Evolutionary conservation across 2,113 vertebrate species (phyloP).

Genomic region (Saccopteryx leptura): DNA sequence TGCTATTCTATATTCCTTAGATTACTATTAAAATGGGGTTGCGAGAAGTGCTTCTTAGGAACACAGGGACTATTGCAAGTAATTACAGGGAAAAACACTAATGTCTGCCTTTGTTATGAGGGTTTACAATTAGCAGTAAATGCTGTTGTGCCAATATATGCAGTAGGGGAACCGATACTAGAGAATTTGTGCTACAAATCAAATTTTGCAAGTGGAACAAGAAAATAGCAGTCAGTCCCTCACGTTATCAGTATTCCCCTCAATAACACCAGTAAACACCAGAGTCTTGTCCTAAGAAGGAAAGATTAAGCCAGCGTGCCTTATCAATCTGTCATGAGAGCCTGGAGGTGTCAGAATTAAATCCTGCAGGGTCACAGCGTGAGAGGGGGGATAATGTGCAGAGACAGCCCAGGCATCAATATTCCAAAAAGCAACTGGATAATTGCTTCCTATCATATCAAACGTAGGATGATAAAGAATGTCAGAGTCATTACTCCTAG

Average conservation of each 20-base stretch:
- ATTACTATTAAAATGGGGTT: constrained; percentile 67
- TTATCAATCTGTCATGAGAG: constrained; percentile 75
- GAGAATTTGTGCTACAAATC: constrained; percentile 81
- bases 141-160: constrained; percentile 55
- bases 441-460: constrained; percentile 68
- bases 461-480: constrained; percentile 57
- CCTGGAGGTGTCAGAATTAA: constrained; percentile 69
- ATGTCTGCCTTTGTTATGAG: constrained; percentile 76
- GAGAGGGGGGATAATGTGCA: constrained; percentile 63
- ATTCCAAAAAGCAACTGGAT: constrained; percentile 58
- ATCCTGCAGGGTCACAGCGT: constrained; percentile 57
- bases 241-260: constrained; percentile 75
- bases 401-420: constrained; percentile 53
- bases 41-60: constrained; percentile 70
- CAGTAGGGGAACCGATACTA: constrained; percentile 43
- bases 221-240: constrained; percentile 69
- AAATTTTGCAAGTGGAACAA: constrained; percentile 61
- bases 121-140: constrained; percentile 78
- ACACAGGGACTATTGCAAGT: constrained; percentile 70
- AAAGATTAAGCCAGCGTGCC: constrained; percentile 73
- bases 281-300: constrained; percentile 64
- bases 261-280: constrained; percentile 73
- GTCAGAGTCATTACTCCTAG: constrained; percentile 33
- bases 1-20: constrained; percentile 50
- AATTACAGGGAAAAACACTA: constrained; percentile 79